Evolutionary conservation across 2,113 vertebrate genomes (phyloP).

Genomic region (Pelusios castaneus): DNA sequence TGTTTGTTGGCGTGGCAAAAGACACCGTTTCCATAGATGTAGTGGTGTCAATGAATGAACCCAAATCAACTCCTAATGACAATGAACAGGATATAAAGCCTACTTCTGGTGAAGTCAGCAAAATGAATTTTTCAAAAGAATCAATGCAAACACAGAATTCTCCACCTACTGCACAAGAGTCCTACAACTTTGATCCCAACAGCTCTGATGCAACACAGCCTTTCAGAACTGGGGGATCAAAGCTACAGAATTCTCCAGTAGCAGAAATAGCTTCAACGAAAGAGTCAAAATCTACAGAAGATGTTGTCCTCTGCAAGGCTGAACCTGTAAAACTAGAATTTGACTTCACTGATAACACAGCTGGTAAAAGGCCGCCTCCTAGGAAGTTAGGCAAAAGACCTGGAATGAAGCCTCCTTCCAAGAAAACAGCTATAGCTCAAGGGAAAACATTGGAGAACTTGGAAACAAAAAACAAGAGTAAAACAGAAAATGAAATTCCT

Average conservation of each 20-base stretch:
- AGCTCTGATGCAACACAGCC: conserved; percentile 65
- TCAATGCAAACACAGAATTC: conserved; percentile 34
- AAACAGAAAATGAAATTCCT: conserved; percentile 31
- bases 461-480: conserved; percentile 21
- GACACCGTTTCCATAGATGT: not conserved
- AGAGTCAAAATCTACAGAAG: not conserved
- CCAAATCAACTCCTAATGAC: not conserved
- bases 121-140: not conserved
- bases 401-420: conserved; percentile 67
- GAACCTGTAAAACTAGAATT: conserved; percentile 82
- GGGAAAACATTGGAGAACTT: not conserved
- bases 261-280: not conserved
- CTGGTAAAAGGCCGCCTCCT: conserved; percentile 73
- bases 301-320: not conserved
- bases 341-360: conserved; percentile 78
- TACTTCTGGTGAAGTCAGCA: not conserved
- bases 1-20: not conserved
- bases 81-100: not conserved
- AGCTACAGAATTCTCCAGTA: conserved; percentile 69
- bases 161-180: conserved; percentile 27
- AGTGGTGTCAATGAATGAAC: not conserved
- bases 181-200: conserved; percentile 72
- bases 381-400: conserved; percentile 79
- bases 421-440: conserved; percentile 27
- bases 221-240: conserved; percentile 66